Evolutionary conservation across 1,140 invertebrate species (phyloP).

Genomic region (Drosophila nikananu): DNA sequence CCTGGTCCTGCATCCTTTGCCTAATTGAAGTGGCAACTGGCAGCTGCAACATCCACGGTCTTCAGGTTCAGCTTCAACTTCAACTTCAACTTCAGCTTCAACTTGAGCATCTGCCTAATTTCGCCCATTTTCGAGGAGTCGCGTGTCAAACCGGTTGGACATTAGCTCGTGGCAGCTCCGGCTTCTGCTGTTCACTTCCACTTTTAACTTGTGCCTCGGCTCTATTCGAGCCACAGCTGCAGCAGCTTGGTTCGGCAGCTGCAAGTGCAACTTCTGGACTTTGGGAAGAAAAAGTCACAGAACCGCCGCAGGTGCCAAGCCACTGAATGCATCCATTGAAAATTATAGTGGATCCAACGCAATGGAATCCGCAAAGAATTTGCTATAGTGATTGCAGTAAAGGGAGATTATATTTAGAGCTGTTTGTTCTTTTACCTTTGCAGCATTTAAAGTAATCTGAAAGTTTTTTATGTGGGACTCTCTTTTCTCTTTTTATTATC

Average conservation of each 20-base stretch:
- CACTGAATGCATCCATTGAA: conserved; percentile 11
- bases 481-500: no score
- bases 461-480: neutral
- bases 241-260: conserved; percentile 23
- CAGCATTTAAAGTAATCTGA: neutral
- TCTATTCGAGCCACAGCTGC: neutral
- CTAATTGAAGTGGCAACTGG: conserved; percentile 45
- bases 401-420: neutral
- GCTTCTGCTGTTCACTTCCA: conserved; percentile 15
- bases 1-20: conserved; percentile 30
- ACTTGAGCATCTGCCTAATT: conserved; percentile 50
- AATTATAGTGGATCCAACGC: neutral
- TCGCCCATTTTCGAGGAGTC: conserved; percentile 26
- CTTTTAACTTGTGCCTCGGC: conserved; percentile 7
- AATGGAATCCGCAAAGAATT: neutral
- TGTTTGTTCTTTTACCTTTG: neutral
- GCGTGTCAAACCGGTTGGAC: conserved; percentile 52
- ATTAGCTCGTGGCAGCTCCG: conserved; percentile 36
- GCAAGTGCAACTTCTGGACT: conserved; percentile 30
- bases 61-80: neutral
- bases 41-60: conserved; percentile 14
- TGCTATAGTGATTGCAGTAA: neutral
- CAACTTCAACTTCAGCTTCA: neutral
- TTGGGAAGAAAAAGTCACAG: conserved; percentile 4
- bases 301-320: conserved; percentile 1